Conservation (phyloP, 1,140 invertebrate genomes). For the Cyclargus thomasi region DNA sequence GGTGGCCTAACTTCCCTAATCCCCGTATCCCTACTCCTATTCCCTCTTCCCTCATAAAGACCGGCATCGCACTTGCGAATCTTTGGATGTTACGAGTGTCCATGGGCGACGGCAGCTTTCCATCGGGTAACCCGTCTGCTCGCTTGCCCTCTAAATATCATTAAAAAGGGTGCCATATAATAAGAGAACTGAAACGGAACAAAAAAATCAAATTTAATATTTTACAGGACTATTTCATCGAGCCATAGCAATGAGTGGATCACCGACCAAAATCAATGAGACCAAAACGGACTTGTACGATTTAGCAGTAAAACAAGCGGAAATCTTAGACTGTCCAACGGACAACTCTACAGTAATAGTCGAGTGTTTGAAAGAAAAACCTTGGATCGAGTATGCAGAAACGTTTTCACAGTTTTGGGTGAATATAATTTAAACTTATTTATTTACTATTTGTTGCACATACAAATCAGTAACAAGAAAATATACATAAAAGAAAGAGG, state of each 20-base stretch:
- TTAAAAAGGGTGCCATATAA: too few species aligned
- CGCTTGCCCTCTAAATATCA: too few species aligned
- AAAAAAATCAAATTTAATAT: background rate
- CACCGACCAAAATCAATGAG: conserved; percentile 61
- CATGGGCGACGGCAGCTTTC: too few species aligned
- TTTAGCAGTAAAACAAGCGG: conserved; percentile 80
- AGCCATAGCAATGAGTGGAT: conserved; percentile 80
- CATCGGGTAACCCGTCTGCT: too few species aligned
- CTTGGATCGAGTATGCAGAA: conserved; percentile 69
- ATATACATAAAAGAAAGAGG: too few species aligned
- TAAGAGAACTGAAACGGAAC: too few species aligned
- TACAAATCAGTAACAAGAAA: too few species aligned
- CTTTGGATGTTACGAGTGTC: too few species aligned
- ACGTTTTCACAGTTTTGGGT: conserved; percentile 68
- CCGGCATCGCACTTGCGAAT: too few species aligned
- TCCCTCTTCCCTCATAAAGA: too few species aligned
- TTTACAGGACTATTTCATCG: conserved; percentile 78
- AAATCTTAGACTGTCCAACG: conserved; percentile 78
- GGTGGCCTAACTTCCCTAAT: too few species aligned
- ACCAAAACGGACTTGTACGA: conserved; percentile 76
- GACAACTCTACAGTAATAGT: conserved; percentile 75
- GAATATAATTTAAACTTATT: conserved; percentile 28
- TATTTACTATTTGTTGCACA: background rate
- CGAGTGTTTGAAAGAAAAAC: conserved; percentile 77
- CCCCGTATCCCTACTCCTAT: too few species aligned